Percentiles rank a stretch among this genome's conserved stretches.
phyloP scores from a whole-genome alignment of 2,888 invertebrate genomes.

The Drosophila limbata region DNA sequence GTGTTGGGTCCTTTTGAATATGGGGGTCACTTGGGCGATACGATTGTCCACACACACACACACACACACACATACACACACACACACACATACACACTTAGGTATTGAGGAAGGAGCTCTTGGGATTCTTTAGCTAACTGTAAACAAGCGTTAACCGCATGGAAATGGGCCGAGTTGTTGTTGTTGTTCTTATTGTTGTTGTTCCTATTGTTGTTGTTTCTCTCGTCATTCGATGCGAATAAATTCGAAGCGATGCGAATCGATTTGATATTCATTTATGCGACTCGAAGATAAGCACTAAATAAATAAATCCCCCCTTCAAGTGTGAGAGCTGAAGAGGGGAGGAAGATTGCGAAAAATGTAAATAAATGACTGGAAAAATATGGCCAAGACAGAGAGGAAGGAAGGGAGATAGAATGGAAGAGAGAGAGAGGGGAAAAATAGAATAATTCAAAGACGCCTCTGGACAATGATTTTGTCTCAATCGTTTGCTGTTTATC shows the following conservation, averaged over 20 bases:
- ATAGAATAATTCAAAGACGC: background rate
- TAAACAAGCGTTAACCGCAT: conserved; percentile 68
- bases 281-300: conserved; percentile 79
- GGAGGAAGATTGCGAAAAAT: conserved; percentile 50
- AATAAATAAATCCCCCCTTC: conserved; percentile 68
- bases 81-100: conserved; percentile 18
- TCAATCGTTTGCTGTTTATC: background rate
- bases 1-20: conserved; percentile 28
- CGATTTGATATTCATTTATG: conserved; percentile 77
- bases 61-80: conserved; percentile 15
- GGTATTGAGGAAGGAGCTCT: conserved; percentile 32
- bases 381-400: conserved; percentile 61
- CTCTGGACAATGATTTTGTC: conserved; percentile 20
- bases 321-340: background rate
- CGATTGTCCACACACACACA: conserved; percentile 18
- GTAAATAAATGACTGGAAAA: conserved; percentile 77
- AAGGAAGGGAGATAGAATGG: too few species aligned
- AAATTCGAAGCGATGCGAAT: conserved; percentile 65
- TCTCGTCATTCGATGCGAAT: conserved; percentile 63
- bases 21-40: conserved; percentile 30
- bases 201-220: conserved; percentile 26
- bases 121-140: conserved; percentile 36
- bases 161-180: conserved; percentile 61
- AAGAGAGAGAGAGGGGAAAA: conserved; percentile 22
- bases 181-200: conserved; percentile 3